A percentile compares a stretch with the other conserved stretches of the same genome.
These are phyloP conservation scores for Meghimatium bilineatum DNA, from an alignment of 2,888 invertebrate genomes.

Conservation along the genomic window DNA sequence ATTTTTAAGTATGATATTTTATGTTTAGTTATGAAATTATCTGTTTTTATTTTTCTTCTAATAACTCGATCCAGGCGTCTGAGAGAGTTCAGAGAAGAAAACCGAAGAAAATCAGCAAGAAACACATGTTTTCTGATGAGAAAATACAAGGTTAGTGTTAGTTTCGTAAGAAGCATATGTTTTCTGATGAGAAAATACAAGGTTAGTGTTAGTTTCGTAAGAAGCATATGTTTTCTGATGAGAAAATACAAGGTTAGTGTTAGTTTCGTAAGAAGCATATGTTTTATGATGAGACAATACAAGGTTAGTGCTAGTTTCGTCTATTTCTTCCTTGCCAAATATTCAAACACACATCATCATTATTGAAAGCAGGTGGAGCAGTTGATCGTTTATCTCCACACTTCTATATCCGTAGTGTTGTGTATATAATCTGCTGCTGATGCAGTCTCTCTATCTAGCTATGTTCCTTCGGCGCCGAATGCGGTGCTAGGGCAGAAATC, in stretches of 20 bases:
- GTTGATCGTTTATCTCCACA: no score
- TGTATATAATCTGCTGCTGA: no score
- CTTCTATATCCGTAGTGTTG: no score
- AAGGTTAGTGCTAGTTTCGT: constrained; percentile 45
- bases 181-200: constrained; percentile 55
- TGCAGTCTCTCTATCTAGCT: no score
- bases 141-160: constrained; percentile 52
- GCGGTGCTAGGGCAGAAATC: no score
- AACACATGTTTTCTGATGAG: constrained; percentile 55
- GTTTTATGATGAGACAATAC: constrained; percentile 55
- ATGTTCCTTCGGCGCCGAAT: no score
- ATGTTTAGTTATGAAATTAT: no score
- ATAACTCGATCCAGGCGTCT: constrained; percentile 32
- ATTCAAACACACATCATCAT: no score
- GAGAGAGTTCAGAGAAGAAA: constrained; percentile 50
- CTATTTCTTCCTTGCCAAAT: no score
- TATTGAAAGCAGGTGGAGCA: no score
- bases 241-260: constrained; percentile 54
- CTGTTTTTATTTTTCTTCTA: no score
- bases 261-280: constrained; percentile 52
- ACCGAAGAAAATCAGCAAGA: constrained; percentile 50
- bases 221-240: constrained; percentile 55
- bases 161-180: constrained; percentile 54
- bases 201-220: constrained; percentile 48
- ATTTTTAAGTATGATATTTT: no score